Percentiles rank a stretch among this genome's conserved stretches.
Conservation (phyloP, 1,140 invertebrate species). For the Zaprionus taronus region DNA sequence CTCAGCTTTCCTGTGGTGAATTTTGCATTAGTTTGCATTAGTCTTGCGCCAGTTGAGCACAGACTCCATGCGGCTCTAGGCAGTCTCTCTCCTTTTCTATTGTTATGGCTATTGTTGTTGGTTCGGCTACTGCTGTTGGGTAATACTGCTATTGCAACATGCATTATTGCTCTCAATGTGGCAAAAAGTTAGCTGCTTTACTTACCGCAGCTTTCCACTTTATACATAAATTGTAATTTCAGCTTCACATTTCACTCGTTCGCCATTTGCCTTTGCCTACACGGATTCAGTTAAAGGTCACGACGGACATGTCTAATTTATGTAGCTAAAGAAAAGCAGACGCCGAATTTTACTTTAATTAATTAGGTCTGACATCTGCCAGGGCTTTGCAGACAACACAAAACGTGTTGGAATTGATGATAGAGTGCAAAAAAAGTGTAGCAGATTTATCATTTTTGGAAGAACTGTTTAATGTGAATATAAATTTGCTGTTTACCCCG, state of each 20-base stretch:
- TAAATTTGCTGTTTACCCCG: neutral
- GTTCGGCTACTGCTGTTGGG: slow-evolving; percentile 13
- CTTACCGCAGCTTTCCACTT: slow-evolving; percentile 51
- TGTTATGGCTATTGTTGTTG: slow-evolving; percentile 1
- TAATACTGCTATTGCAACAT: slow-evolving; percentile 66
- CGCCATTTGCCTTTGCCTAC: neutral
- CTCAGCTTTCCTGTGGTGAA: slow-evolving; percentile 49
- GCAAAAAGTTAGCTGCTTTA: slow-evolving; percentile 53
- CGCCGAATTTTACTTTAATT: slow-evolving; percentile 54
- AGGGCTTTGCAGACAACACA: slow-evolving; percentile 49
- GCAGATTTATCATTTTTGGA: neutral
- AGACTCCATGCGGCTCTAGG: slow-evolving; percentile 11
- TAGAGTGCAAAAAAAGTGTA: neutral
- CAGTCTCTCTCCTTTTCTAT: neutral
- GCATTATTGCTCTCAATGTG: slow-evolving; percentile 74
- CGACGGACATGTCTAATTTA: slow-evolving; percentile 45
- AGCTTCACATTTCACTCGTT: slow-evolving; percentile 21
- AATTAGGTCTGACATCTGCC: slow-evolving; percentile 71
- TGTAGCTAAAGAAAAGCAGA: slow-evolving; percentile 45
- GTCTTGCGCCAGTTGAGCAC: slow-evolving; percentile 41
- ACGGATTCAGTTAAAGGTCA: slow-evolving; percentile 51
- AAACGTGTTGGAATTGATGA: slow-evolving; percentile 57
- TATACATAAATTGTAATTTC: slow-evolving; percentile 77
- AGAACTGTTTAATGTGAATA: neutral
- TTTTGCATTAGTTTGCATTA: slow-evolving; percentile 73